Conservation (phyloP, 1,140 invertebrate genomes). For the Ganaspis sp. region DNA sequence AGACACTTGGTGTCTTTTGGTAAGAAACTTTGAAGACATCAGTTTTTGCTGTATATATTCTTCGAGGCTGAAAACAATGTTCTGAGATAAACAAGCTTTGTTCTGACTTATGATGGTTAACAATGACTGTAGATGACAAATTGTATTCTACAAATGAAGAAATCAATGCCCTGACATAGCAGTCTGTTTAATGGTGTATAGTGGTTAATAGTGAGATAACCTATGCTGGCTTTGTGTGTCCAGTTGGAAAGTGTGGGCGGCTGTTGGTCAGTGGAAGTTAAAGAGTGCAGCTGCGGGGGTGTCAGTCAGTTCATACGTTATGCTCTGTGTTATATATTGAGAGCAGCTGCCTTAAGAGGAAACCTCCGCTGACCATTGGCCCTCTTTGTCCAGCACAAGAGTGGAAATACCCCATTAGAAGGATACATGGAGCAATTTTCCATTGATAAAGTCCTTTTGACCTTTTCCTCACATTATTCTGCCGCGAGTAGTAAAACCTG, state of each 20-base stretch:
- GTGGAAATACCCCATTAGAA: conserved; percentile 27
- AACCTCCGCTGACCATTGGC: not conserved
- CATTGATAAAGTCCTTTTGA: conserved; percentile 25
- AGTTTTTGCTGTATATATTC: too few species aligned
- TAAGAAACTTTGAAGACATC: too few species aligned
- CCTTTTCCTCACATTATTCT: not conserved
- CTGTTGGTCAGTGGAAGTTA: conserved; percentile 24
- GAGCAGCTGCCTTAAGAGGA: conserved; percentile 19
- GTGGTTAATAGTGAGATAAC: conserved; percentile 17
- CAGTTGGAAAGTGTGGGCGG: conserved; percentile 16
- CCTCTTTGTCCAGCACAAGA: conserved; percentile 9
- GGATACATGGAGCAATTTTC: conserved; percentile 17
- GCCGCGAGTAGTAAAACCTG: conserved; percentile 8
- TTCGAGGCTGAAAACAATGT: too few species aligned
- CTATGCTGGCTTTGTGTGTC: conserved; percentile 1
- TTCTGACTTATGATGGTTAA: not conserved
- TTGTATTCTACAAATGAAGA: conserved; percentile 7
- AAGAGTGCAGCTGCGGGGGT: conserved; percentile 30
- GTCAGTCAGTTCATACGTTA: conserved; percentile 18
- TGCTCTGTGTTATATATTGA: not conserved
- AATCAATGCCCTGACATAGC: conserved; percentile 9
- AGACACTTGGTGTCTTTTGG: too few species aligned
- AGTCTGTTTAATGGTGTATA: conserved; percentile 12
- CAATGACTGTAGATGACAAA: not conserved
- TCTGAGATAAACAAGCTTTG: not conserved